Base-by-base conservation (phyloP, 2,113 vertebrate genomes). In the Bombycilla garrulus region DNA sequence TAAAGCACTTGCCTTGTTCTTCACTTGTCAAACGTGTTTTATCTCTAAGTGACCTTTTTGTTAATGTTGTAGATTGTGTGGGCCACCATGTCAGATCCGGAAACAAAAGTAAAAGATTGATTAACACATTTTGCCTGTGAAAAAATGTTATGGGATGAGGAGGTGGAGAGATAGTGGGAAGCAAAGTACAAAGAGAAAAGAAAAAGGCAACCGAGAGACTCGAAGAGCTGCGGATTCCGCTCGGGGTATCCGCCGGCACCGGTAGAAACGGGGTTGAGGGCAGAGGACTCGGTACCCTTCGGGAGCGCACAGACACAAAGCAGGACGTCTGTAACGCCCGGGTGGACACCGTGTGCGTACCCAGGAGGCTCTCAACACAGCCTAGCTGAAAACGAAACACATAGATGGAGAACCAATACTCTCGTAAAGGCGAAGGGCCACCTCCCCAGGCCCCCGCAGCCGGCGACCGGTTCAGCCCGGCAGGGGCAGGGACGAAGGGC, bases 11-110 rank as follows among this genome's bases (percentile, higher is more conserved):
- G 91, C 96, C 97, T 96, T 94, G 96, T 97, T 95, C 96, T 96
- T 97, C 96, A 92, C 96, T 97, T 97, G 97, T 98, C 97, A 97
- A 95, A 97, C 91, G 95, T 97, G 96, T 97, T 97, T 97, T 96
- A 97, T 98, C 96, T 97, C 96, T 93, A 95, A 96, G 92, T 98
- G 97, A 97, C 97, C 96, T 98, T 98, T 98, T 95, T 94, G 96
- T 97, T 96, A 96, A 96, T 96, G 95, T 96, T 96, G 95, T 92
- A 95, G 96, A 96, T 96, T 96, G 95, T 96, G 97, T 95, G 96
- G 97, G 96, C 97, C 97, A 96, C 97, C 93, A 97, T 97, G 97
- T 97, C 97, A 97, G 96, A 95, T 93, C 97, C 96, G 93, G 95
- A 94, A 97, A 97, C 96, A 95, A 97, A 97, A 96, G 95, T 93